Evolutionary conservation across 2,888 invertebrate genomes (phyloP).

Genomic region (Schizaphis graminum): DNA sequence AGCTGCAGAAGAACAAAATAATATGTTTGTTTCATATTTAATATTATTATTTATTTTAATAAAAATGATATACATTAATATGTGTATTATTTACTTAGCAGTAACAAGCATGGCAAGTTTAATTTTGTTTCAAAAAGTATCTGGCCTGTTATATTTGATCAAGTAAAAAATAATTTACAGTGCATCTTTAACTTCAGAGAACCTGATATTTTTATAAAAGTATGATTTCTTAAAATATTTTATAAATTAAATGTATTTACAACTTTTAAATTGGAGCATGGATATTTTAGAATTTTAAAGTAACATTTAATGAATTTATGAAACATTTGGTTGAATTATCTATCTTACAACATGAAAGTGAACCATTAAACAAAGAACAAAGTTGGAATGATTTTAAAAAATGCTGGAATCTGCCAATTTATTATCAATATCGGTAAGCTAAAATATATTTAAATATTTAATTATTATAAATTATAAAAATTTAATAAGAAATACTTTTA

Average conservation of each 20-base stretch:
- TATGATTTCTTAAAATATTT: constrained; percentile 68
- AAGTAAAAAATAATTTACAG: constrained; percentile 83
- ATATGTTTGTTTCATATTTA: constrained; percentile 69
- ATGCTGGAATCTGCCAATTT: constrained; percentile 95
- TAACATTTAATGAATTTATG: constrained; percentile 81
- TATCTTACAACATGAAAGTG: constrained; percentile 78
- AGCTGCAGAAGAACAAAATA: constrained; percentile 73
- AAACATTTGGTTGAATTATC: constrained; percentile 75
- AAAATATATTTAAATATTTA: not conserved
- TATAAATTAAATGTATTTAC: constrained; percentile 24
- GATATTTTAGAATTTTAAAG: constrained; percentile 77
- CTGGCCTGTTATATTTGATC: constrained; percentile 88
- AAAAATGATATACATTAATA: not conserved
- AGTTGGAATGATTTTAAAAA: constrained; percentile 82
- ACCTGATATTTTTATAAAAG: constrained; percentile 86
- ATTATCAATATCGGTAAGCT: constrained; percentile 85
- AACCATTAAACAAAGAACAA: constrained; percentile 43
- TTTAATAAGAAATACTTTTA: not conserved
- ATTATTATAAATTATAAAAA: not conserved
- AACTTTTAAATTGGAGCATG: not conserved
- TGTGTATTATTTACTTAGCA: constrained; percentile 68
- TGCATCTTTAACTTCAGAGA: constrained; percentile 93
- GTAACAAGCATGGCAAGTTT: constrained; percentile 75
- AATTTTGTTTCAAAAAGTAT: constrained; percentile 88
- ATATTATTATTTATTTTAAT: not conserved